A percentile compares a stretch with the other conserved stretches of the same genome.
Conservation (phyloP, 2,888 invertebrate species). For the Helleia helle region DNA sequence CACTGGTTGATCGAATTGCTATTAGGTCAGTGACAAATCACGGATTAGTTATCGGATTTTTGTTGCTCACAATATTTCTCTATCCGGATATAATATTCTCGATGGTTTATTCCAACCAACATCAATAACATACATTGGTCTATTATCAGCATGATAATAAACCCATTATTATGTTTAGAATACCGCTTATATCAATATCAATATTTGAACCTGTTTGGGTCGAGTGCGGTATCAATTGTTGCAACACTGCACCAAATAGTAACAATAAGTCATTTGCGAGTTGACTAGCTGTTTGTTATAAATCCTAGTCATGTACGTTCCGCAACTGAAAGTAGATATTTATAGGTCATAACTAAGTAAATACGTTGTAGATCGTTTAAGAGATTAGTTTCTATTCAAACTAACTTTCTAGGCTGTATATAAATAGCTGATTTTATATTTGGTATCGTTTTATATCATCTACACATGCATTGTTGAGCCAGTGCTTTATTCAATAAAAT, state of each 20-base stretch:
- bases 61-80: too few relatives aligned
- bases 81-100: too few relatives aligned
- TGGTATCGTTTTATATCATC: neutral
- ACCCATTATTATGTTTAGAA: too few relatives aligned
- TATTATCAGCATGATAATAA: too few relatives aligned
- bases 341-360: slow-evolving; percentile 39
- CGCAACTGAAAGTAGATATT: slow-evolving; percentile 43
- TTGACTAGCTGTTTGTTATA: slow-evolving; percentile 1
- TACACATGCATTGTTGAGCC: neutral
- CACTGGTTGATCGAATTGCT: too few relatives aligned
- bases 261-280: slow-evolving; percentile 5
- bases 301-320: slow-evolving; percentile 11
- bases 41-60: too few relatives aligned
- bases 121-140: too few relatives aligned
- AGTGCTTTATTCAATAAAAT: neutral
- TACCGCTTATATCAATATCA: slow-evolving; percentile 1
- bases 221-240: slow-evolving; percentile 1
- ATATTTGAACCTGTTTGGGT: slow-evolving; percentile 1
- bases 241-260: slow-evolving; percentile 2
- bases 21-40: too few relatives aligned
- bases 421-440: neutral
- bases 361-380: slow-evolving; percentile 46
- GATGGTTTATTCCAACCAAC: too few relatives aligned
- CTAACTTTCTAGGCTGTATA: slow-evolving; percentile 45
- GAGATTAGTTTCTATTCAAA: slow-evolving; percentile 60